phyloP scores from a whole-genome alignment of 2,797 vertebrate genomes.

The Argya squamiceps region DNA sequence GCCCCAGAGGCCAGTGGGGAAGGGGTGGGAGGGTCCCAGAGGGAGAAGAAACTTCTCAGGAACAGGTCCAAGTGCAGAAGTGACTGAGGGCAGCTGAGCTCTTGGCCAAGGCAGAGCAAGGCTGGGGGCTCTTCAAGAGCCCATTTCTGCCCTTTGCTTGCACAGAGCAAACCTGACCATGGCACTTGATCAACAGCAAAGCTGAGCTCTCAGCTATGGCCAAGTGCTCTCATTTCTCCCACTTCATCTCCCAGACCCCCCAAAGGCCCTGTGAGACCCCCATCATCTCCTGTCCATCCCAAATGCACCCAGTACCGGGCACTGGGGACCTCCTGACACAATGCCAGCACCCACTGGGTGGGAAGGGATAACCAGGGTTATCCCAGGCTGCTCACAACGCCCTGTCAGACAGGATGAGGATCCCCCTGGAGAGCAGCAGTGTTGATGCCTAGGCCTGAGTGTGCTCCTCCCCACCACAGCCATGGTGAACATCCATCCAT shows the following conservation, averaged over 20 bases:
- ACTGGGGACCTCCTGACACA: background rate
- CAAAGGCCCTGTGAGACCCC: rapidly evolving
- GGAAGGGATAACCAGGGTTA: background rate
- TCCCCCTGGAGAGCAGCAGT: background rate
- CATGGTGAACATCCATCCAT: rapidly evolving
- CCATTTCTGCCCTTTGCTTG: background rate
- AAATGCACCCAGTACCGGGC: background rate
- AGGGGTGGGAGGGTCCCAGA: background rate
- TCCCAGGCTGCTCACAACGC: rapidly evolving
- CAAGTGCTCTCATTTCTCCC: background rate
- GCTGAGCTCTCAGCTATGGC: background rate
- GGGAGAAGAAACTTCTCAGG: background rate
- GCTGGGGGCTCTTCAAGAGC: background rate
- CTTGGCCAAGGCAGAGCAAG: background rate
- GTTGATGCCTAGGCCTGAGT: rapidly evolving
- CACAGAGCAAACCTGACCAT: background rate
- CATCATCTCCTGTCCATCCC: background rate
- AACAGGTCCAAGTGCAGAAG: background rate
- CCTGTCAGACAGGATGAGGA: background rate
- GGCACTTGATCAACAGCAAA: rapidly evolving
- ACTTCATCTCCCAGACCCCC: rapidly evolving
- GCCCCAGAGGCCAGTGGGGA: rapidly evolving
- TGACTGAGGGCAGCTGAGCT: background rate
- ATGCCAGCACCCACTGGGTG: background rate
- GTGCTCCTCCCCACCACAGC: background rate